Evolutionary conservation across 2,797 vertebrate genomes (phyloP).

Genomic region (Rhinoraja longicauda): DNA sequence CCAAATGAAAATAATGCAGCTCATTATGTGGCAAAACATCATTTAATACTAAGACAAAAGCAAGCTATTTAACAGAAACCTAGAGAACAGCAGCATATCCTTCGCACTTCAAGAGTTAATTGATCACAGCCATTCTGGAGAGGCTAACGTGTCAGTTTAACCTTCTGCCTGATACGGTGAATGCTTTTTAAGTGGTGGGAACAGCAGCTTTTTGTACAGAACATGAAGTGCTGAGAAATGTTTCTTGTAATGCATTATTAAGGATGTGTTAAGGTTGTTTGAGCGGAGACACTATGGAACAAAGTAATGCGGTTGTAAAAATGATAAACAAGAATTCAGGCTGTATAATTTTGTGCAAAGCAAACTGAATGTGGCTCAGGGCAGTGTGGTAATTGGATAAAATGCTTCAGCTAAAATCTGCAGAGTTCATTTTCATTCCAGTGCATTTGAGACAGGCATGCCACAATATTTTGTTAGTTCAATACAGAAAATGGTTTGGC

Average conservation of each 20-base stretch:
- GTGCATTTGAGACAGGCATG: constrained; percentile 19
- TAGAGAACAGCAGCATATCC: neutral
- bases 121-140: constrained; percentile 30
- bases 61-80: neutral
- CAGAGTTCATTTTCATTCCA: constrained; percentile 26
- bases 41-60: neutral
- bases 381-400: constrained; percentile 38
- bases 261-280: constrained; percentile 36
- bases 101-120: constrained; percentile 25
- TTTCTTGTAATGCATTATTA: constrained; percentile 39
- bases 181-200: constrained; percentile 39
- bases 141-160: constrained; percentile 39
- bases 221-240: constrained; percentile 38
- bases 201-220: constrained; percentile 37
- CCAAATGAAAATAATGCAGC: neutral
- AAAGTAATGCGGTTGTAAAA: constrained; percentile 37
- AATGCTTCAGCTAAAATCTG: constrained; percentile 28
- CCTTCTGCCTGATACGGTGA: constrained; percentile 37
- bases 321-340: constrained; percentile 37
- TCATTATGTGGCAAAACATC: neutral
- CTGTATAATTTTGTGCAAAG: constrained; percentile 37
- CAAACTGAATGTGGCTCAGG: constrained; percentile 31
- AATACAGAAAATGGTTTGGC: neutral
- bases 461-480: constrained; percentile 36
- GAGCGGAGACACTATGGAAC: constrained; percentile 32